Conservation (phyloP, 2,888 invertebrate species). For the Hydroisotoma schaefferi region DNA sequence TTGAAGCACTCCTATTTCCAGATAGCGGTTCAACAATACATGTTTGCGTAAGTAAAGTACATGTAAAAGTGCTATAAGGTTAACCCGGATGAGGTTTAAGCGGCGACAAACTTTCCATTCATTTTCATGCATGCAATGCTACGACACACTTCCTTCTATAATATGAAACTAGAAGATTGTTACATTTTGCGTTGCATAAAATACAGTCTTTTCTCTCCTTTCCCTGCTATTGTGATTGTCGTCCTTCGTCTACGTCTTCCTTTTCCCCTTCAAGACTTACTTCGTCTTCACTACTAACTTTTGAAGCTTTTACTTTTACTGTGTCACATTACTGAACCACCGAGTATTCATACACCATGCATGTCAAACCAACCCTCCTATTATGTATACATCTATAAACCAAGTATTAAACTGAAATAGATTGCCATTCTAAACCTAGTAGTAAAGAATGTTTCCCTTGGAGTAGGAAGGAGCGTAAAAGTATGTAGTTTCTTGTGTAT, state of each 20-base stretch:
- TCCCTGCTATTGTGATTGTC: constrained; percentile 2
- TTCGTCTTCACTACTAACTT: neutral
- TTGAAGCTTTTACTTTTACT: neutral
- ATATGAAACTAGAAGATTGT: neutral
- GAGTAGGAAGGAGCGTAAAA: neutral
- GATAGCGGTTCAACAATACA: no score
- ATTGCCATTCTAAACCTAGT: neutral
- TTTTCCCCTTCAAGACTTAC: neutral
- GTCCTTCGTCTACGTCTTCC: neutral
- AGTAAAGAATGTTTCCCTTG: neutral
- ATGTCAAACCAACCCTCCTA: neutral
- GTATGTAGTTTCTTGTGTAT: neutral
- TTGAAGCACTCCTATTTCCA: no score
- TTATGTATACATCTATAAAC: neutral
- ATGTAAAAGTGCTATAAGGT: no score
- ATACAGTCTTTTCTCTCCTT: no score
- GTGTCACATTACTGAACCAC: constrained; percentile 2
- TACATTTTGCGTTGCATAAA: neutral
- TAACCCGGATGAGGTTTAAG: constrained; percentile 1
- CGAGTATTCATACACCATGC: neutral
- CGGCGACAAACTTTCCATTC: constrained; percentile 6
- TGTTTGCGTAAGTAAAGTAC: no score
- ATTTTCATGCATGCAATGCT: neutral
- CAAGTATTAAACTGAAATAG: neutral
- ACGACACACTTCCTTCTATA: no score